Conservation (phyloP, 2,888 invertebrate species). For the Taphrorychus bicolor region DNA sequence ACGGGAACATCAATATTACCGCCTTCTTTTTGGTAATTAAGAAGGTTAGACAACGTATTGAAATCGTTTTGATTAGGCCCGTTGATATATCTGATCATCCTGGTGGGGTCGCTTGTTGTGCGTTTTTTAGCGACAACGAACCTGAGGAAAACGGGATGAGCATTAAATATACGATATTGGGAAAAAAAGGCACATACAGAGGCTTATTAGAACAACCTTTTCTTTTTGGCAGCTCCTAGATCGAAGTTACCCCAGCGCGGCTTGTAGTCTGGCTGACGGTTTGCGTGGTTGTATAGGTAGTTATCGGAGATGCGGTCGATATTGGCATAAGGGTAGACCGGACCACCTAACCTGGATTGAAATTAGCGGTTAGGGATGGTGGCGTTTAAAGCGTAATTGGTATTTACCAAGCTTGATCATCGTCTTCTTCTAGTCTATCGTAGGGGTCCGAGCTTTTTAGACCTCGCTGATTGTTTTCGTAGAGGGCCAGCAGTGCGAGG, state of each 20-base stretch:
- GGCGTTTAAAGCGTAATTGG: background rate
- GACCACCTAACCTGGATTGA: slow-evolving; percentile 63
- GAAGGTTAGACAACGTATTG: slow-evolving; percentile 67
- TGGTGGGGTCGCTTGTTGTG: slow-evolving; percentile 57
- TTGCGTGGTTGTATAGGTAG: slow-evolving; percentile 49
- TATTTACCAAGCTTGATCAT: slow-evolving; percentile 62
- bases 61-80: slow-evolving; percentile 64
- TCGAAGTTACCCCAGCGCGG: slow-evolving; percentile 49
- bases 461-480: slow-evolving; percentile 65
- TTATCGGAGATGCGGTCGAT: slow-evolving; percentile 54
- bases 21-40: slow-evolving; percentile 63
- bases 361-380: too few relatives aligned
- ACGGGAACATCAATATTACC: slow-evolving; percentile 61
- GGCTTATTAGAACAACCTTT: slow-evolving; percentile 58
- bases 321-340: slow-evolving; percentile 61
- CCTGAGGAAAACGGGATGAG: background rate
- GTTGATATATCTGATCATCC: slow-evolving; percentile 56
- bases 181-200: background rate
- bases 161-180: slow-evolving; percentile 1
- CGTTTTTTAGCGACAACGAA: slow-evolving; percentile 60
- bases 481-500: slow-evolving; percentile 66
- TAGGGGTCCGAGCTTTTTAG: slow-evolving; percentile 61
- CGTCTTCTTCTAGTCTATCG: slow-evolving; percentile 61
- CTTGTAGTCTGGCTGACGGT: slow-evolving; percentile 44
- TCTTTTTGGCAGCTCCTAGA: slow-evolving; percentile 52